A percentile compares a stretch with the other conserved stretches of the same genome.
Evolutionary conservation across 2,797 vertebrate species (phyloP).

Genomic region (Pseudochromis fuscus): DNA sequence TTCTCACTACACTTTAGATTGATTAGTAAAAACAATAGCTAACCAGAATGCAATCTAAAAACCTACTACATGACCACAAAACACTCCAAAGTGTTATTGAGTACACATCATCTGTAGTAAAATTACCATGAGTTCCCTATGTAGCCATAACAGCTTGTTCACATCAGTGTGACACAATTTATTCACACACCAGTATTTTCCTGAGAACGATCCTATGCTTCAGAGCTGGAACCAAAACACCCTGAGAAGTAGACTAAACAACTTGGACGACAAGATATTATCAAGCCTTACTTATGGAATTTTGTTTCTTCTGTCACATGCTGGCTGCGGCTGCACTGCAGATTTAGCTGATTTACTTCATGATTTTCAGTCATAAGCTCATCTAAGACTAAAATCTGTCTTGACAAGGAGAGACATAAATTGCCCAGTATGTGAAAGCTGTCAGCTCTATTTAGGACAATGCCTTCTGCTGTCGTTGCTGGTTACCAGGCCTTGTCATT

Average conservation of each 20-base stretch:
- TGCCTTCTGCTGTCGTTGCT: slow-evolving; percentile 61
- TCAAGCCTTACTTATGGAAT: slow-evolving; percentile 47
- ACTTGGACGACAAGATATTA: slow-evolving; percentile 62
- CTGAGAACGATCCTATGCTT: slow-evolving; percentile 30
- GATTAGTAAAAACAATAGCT: slow-evolving; percentile 5
- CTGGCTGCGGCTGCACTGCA: slow-evolving; percentile 51
- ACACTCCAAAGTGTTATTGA: neutral
- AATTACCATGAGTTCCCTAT: slow-evolving; percentile 10
- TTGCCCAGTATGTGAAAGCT: slow-evolving; percentile 72
- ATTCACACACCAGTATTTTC: slow-evolving; percentile 56
- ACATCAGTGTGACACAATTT: slow-evolving; percentile 59
- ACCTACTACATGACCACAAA: neutral
- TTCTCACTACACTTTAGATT: neutral
- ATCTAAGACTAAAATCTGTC: slow-evolving; percentile 61
- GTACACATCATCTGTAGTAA: neutral
- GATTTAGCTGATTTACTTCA: slow-evolving; percentile 42
- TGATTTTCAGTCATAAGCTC: slow-evolving; percentile 52
- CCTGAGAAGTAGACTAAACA: slow-evolving; percentile 82
- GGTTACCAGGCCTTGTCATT: slow-evolving; percentile 68
- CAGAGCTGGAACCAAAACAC: slow-evolving; percentile 69
- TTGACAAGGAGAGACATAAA: slow-evolving; percentile 69
- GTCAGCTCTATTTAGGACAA: slow-evolving; percentile 78
- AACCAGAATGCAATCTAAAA: neutral
- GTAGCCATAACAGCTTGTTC: slow-evolving; percentile 74
- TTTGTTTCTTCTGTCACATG: slow-evolving; percentile 44